Evolutionary conservation across 1,140 invertebrate species (phyloP).

Genomic region (Trichonephila clavata): DNA sequence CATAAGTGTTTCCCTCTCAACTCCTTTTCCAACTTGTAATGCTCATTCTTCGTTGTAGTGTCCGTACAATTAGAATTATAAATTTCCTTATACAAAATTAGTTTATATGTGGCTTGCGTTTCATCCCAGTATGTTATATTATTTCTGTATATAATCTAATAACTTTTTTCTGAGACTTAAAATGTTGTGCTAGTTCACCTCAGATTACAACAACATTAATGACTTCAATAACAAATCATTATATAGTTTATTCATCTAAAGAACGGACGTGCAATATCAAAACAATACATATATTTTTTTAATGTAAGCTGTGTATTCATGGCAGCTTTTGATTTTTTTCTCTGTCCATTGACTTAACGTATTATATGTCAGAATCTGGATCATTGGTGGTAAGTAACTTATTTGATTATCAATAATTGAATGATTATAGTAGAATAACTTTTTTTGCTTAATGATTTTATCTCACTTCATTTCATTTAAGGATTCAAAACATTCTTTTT

Average conservation of each 20-base stretch:
- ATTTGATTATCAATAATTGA: too few relatives aligned
- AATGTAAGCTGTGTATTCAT: background rate
- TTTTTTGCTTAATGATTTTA: too few relatives aligned
- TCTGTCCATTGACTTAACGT: background rate
- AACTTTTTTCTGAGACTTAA: background rate
- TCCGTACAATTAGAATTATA: constrained; percentile 9
- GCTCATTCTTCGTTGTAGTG: constrained; percentile 14
- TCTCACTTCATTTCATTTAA: too few relatives aligned
- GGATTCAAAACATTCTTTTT: too few relatives aligned
- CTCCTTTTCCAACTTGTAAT: background rate
- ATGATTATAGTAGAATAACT: too few relatives aligned
- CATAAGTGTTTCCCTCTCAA: background rate
- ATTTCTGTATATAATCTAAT: background rate
- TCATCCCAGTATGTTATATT: background rate
- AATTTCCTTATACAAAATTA: constrained; percentile 5
- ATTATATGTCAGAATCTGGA: too few relatives aligned
- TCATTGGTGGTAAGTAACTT: too few relatives aligned
- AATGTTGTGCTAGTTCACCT: background rate
- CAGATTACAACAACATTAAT: background rate
- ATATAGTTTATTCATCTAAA: constrained; percentile 17
- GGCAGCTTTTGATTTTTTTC: background rate
- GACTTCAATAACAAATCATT: background rate
- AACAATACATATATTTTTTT: background rate
- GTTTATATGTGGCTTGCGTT: constrained; percentile 24
- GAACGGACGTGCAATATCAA: constrained; percentile 1